A percentile compares a stretch with the other conserved stretches of the same genome.
These are phyloP conservation scores for Zosterops pallidus DNA, from an alignment of 2,113 vertebrate genomes.

Conservation along the genomic window DNA sequence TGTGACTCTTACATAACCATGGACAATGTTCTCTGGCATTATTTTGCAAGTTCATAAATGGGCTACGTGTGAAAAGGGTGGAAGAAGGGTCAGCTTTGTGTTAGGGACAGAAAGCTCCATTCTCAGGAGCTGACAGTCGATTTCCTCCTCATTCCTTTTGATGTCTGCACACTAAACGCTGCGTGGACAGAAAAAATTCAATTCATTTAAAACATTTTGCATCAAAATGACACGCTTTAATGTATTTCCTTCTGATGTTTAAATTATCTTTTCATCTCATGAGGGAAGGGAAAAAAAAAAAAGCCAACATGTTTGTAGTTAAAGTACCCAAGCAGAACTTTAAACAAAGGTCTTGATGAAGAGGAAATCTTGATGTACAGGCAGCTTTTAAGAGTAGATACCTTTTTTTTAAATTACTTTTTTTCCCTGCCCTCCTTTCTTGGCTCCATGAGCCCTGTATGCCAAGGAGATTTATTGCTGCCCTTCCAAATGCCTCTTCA, in stretches of 20 bases:
- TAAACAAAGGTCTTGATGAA: constrained; percentile 11
- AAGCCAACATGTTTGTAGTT: constrained; percentile 21
- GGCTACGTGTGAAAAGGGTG: neutral
- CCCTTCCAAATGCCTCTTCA: constrained; percentile 2
- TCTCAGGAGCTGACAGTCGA: neutral
- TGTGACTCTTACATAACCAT: neutral
- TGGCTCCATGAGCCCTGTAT: constrained; percentile 25
- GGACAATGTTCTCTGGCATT: neutral
- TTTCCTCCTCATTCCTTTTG: constrained; percentile 58
- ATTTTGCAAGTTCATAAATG: neutral
- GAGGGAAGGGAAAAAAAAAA: neutral
- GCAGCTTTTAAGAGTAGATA: neutral
- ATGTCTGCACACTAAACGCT: constrained; percentile 24
- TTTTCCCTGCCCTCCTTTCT: neutral
- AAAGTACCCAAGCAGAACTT: constrained; percentile 32
- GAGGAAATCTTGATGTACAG: neutral
- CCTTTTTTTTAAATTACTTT: neutral
- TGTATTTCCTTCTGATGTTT: constrained; percentile 56
- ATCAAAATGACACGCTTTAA: constrained; percentile 66
- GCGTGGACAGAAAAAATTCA: constrained; percentile 45
- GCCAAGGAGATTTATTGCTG: constrained; percentile 46
- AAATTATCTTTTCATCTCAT: constrained; percentile 47
- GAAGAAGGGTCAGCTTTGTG: constrained; percentile 26
- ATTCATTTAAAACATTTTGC: constrained; percentile 57
- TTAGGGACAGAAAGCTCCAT: neutral